These are phyloP conservation scores for Phragmatobia fuliginosa DNA, from an alignment of 2,888 invertebrate species.

Conservation along the genomic window DNA sequence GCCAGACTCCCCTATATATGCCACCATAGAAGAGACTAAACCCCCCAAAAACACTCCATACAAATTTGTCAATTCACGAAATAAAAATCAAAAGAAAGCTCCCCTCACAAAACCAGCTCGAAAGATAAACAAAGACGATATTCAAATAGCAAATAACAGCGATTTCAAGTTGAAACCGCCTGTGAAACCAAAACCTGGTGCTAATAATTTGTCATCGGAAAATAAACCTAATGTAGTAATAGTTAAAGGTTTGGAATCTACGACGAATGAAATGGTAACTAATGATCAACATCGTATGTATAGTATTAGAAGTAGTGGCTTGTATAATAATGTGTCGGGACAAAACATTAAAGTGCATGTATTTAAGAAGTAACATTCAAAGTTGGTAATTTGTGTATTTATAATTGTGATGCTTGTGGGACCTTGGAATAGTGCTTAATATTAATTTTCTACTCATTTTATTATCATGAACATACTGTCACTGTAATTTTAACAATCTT, in stretches of 20 bases:
- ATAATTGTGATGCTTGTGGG: neutral
- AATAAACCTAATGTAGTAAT: conserved; percentile 81
- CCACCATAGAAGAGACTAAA: conserved; percentile 28
- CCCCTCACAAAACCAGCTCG: conserved; percentile 60
- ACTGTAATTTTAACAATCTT: neutral
- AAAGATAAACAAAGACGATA: conserved; percentile 76
- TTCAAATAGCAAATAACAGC: conserved; percentile 60
- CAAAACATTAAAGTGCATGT: conserved; percentile 50
- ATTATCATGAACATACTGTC: neutral
- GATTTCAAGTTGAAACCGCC: conserved; percentile 41
- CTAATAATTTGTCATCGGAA: conserved; percentile 35
- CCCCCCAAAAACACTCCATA: conserved; percentile 22
- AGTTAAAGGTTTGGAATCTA: conserved; percentile 88
- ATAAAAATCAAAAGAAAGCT: conserved; percentile 45
- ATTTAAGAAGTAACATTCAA: conserved; percentile 38
- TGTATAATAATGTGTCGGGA: conserved; percentile 48
- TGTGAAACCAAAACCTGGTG: conserved; percentile 40
- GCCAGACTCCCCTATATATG: conserved; percentile 39
- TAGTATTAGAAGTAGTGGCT: conserved; percentile 48
- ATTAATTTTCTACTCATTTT: neutral
- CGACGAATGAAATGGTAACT: conserved; percentile 86
- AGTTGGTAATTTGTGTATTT: neutral
- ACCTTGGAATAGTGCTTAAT: neutral
- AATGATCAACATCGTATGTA: conserved; percentile 54
- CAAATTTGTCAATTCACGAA: conserved; percentile 32